Conservation (phyloP, 2,113 vertebrate species). For the Chauna torquata region DNA sequence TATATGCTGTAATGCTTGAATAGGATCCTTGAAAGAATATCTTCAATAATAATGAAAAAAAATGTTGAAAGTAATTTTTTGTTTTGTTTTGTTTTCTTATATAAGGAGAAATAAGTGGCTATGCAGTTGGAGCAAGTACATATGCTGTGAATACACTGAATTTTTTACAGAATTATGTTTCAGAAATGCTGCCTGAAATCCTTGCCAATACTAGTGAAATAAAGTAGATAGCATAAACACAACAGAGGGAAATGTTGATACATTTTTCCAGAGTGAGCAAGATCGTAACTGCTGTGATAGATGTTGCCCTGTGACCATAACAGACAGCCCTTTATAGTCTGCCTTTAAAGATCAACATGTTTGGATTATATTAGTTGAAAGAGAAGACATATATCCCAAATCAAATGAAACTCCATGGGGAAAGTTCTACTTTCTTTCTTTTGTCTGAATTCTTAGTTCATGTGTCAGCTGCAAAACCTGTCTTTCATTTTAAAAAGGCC, state of each 20-base stretch:
- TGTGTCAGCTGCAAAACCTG: background rate
- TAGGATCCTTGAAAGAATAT: background rate
- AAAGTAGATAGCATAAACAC: background rate
- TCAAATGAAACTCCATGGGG: background rate
- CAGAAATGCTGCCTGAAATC: background rate
- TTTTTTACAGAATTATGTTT: background rate
- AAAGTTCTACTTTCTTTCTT: background rate
- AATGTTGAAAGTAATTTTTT: background rate
- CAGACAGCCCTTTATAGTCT: background rate
- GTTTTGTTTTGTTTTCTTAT: background rate
- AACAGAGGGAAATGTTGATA: background rate
- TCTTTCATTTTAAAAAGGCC: background rate
- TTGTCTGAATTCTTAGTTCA: background rate
- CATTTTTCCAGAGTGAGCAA: background rate
- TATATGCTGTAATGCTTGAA: background rate
- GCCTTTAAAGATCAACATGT: conserved; percentile 9
- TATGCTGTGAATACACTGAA: background rate
- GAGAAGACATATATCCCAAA: background rate
- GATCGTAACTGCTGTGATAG: background rate
- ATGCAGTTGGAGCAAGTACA: background rate
- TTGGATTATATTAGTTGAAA: conserved; percentile 26
- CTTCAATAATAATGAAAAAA: background rate
- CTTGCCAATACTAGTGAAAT: background rate
- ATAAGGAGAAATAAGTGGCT: background rate
- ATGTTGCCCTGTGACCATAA: background rate